A percentile compares a stretch with the other conserved stretches of the same genome.
phyloP scores from a whole-genome alignment of 2,113 vertebrate species.

The Emydocephalus ijimae region DNA sequence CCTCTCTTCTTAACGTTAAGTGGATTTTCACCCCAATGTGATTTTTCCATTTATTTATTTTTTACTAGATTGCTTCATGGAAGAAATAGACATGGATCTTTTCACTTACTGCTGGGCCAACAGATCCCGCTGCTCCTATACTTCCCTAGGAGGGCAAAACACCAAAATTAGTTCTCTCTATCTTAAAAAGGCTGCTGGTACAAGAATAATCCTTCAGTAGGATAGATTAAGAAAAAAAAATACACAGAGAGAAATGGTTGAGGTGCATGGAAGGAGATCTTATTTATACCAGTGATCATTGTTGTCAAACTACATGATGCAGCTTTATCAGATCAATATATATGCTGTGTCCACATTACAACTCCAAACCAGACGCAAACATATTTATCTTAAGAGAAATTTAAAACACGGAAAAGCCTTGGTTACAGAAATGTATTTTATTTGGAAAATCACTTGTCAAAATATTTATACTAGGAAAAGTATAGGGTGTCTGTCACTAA shows the following conservation, averaged over 20 bases:
- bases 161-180: background rate
- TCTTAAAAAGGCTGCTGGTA: background rate
- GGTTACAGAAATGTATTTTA: background rate
- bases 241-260: background rate
- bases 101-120: conserved; percentile 87
- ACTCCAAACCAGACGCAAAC: background rate
- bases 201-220: background rate
- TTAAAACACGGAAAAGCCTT: background rate
- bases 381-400: background rate
- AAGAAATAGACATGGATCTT: background rate
- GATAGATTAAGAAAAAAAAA: background rate
- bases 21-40: too few relatives aligned
- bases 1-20: too few relatives aligned
- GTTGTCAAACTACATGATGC: background rate
- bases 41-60: too few relatives aligned
- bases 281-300: background rate
- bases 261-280: background rate
- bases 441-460: background rate
- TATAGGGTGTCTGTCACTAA: background rate
- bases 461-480: background rate
- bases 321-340: background rate
- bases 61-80: too few relatives aligned
- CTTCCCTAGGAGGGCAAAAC: conserved; percentile 75
- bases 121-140: conserved; percentile 82
- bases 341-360: background rate